A percentile compares a stretch with the other conserved stretches of the same genome.
phyloP scores from a whole-genome alignment of 1,140 invertebrate species.

The Macrosteles quadrilineatus region DNA sequence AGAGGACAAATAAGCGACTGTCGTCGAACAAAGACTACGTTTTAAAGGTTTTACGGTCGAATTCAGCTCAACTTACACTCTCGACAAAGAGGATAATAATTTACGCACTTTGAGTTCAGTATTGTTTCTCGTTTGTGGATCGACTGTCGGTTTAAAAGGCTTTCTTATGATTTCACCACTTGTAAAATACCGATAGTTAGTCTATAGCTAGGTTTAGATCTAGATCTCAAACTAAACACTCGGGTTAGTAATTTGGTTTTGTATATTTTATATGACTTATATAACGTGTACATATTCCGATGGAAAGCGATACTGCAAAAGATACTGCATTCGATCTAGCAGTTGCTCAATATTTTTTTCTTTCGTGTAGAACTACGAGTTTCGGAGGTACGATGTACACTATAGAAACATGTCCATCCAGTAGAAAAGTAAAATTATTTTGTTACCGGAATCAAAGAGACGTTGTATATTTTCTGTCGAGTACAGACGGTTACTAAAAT shows the following conservation, averaged over 20 bases:
- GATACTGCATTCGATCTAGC: constrained; percentile 4
- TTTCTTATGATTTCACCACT: no score
- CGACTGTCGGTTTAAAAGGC: no score
- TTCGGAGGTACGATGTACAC: not conserved
- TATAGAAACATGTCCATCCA: constrained; percentile 10
- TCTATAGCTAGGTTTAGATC: no score
- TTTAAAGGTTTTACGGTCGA: no score
- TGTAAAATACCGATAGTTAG: no score
- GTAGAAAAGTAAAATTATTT: constrained; percentile 6
- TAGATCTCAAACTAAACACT: no score
- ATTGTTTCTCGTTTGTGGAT: no score
- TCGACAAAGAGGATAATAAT: no score
- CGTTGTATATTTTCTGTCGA: not conserved
- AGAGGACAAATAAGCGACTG: constrained; percentile 74
- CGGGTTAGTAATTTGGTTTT: no score
- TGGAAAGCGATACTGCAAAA: not conserved
- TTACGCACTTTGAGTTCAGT: no score
- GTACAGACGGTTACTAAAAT: not conserved
- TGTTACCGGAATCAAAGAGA: not conserved
- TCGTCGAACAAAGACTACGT: no score
- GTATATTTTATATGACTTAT: not conserved
- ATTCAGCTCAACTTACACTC: not conserved
- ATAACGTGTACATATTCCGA: constrained; percentile 1
- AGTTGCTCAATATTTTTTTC: constrained; percentile 12
- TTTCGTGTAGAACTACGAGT: not conserved